Evolutionary conservation across 2,797 vertebrate species (phyloP), one percentile per base, ranked within the genome.

Genomic region (Naso thynnoides): DNA sequence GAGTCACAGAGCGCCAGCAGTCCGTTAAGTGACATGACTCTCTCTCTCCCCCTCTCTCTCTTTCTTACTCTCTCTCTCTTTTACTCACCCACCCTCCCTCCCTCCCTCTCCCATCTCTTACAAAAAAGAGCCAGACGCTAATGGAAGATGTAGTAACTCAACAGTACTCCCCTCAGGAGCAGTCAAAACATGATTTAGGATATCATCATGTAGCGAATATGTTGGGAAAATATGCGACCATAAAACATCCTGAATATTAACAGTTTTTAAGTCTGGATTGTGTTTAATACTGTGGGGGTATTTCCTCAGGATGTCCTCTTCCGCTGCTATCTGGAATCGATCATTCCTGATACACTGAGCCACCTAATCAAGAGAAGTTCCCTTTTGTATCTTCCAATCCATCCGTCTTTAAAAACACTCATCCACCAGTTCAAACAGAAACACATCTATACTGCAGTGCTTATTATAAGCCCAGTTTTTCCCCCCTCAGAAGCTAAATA

Each of bases 1-100:
- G 84, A 89, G 56, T 62, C 84, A 76, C 78, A 78, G 71, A 81
- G 81, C 65, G 67, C 54, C 75, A 69, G 82, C 80, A 66, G 86
- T 73, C 80, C 71, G 85, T 87, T 88, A 87, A 91, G 85, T 89
- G 90, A 80, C 83, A 83, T 42, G 58, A 70, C 82, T 84, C 85
- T 62, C 86, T 79, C 81, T 70, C 80, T 78, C 57, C 70, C 70
- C 64, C 53, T 65, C 31, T 48, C 54, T 70, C 36, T 50, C 52
- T 57, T 42, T 27, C 45, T 47, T 50, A 56, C 59, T 54, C 77
- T 23, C 79, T 67, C 50, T 19, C 62, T 61, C 70, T 48, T 29
- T 77, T 13, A 42, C 70, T 68, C 38, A 2, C 70, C 33, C 38
- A 60, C 14, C 45, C 21, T 53, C 44, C 55, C 48, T 27, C 49